phyloP scores from a whole-genome alignment of 1,140 invertebrate species.

The Zaprionus ornatus region DNA sequence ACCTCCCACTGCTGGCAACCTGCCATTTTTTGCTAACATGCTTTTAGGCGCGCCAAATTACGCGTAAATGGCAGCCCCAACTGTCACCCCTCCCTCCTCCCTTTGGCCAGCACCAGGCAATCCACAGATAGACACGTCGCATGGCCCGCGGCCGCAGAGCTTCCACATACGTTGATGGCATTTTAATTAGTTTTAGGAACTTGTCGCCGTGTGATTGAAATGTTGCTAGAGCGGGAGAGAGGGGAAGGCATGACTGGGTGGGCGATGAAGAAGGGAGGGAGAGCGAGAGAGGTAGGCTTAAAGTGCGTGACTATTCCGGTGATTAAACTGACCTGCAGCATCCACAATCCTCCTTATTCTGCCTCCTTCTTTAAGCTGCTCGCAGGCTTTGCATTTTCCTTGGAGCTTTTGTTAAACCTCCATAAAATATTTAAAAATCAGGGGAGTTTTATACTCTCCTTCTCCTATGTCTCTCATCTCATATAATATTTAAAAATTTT shows the following conservation, averaged over 20 bases:
- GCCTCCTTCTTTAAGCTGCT: neutral
- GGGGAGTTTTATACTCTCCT: too few species aligned
- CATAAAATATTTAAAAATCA: constrained; percentile 47
- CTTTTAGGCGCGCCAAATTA: constrained; percentile 75
- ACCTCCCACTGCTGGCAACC: neutral
- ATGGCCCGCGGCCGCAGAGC: constrained; percentile 49
- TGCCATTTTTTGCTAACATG: constrained; percentile 29
- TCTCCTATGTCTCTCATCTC: too few species aligned
- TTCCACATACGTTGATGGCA: constrained; percentile 68
- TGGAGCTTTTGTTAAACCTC: constrained; percentile 7
- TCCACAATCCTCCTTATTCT: too few species aligned
- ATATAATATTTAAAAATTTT: too few species aligned
- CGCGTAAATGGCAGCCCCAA: constrained; percentile 75
- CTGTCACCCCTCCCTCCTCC: constrained; percentile 23
- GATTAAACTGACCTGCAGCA: neutral
- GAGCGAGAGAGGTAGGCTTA: neutral
- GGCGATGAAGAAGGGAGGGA: too few species aligned
- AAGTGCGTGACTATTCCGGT: neutral
- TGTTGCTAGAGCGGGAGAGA: constrained; percentile 39
- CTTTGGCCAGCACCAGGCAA: neutral
- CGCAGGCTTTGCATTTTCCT: neutral
- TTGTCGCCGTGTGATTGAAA: constrained; percentile 79
- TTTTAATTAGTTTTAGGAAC: constrained; percentile 82
- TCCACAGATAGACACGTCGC: constrained; percentile 29
- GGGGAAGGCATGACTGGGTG: neutral